Evolutionary conservation across 2,797 vertebrate genomes (phyloP).

Genomic region (Malacoctenus gilli): DNA sequence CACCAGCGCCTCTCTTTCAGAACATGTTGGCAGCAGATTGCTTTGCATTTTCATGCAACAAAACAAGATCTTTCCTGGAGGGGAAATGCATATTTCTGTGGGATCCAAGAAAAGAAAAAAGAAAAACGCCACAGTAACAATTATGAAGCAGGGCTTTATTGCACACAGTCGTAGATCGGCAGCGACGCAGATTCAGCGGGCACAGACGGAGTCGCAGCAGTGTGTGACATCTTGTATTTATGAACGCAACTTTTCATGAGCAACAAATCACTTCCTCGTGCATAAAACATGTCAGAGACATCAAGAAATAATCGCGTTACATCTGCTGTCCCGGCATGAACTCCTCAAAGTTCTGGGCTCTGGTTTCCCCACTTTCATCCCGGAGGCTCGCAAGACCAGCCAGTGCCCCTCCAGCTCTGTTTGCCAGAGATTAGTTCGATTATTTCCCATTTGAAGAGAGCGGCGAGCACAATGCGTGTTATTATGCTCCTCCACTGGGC

Average conservation of each 20-base stretch:
- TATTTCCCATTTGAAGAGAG: conserved; percentile 51
- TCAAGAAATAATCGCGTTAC: conserved; percentile 11
- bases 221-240: conserved; percentile 16
- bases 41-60: conserved; percentile 25
- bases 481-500: conserved; percentile 58
- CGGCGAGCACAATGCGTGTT: conserved; percentile 53
- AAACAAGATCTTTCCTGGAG: conserved; percentile 34
- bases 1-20: conserved; percentile 57
- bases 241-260: background rate
- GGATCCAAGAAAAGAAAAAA: conserved; percentile 50
- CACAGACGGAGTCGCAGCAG: conserved; percentile 18
- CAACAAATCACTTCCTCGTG: conserved; percentile 6
- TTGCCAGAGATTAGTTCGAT: conserved; percentile 60
- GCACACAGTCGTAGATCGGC: too few relatives aligned
- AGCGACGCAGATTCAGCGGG: too few relatives aligned
- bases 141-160: too few relatives aligned
- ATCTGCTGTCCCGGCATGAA: conserved; percentile 34
- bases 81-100: conserved; percentile 55
- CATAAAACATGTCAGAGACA: conserved; percentile 13
- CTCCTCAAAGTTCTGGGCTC: conserved; percentile 37
- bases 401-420: conserved; percentile 58
- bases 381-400: conserved; percentile 34
- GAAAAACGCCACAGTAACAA: conserved; percentile 46
- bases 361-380: conserved; percentile 44
- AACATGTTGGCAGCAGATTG: conserved; percentile 41